These are phyloP conservation scores for Neodon shergylaensis DNA, from an alignment of 2,113 vertebrate species.

Conservation along the genomic window DNA sequence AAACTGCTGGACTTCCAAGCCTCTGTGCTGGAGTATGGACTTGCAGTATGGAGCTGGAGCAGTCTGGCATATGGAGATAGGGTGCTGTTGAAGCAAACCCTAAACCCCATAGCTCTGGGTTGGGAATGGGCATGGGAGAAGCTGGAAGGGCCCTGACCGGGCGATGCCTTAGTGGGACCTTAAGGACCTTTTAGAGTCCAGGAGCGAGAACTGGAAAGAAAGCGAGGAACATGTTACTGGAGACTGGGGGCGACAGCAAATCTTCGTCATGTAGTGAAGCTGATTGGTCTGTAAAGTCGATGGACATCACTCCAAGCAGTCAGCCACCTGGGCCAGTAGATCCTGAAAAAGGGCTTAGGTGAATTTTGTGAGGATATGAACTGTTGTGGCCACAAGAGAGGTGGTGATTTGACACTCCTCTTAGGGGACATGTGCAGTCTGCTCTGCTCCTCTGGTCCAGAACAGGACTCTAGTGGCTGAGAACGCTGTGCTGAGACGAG, in stretches of 20 bases:
- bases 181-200: not conserved
- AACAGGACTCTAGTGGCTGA: not conserved
- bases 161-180: not conserved
- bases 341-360: not conserved
- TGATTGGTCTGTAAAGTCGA: not conserved
- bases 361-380: not conserved
- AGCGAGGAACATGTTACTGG: not conserved
- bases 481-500: too few species aligned
- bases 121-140: not conserved
- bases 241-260: not conserved
- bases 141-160: not conserved
- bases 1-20: not conserved
- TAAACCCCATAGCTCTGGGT: not conserved
- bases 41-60: not conserved
- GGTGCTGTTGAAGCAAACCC: not conserved
- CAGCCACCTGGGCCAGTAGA: not conserved
- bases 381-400: not conserved
- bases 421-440: not conserved
- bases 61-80: not conserved
- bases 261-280: not conserved
- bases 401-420: not conserved
- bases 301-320: not conserved
- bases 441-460: not conserved
- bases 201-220: not conserved
- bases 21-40: not conserved